phyloP scores from a whole-genome alignment of 2,113 vertebrate genomes.

The Chinchilla lanigera region DNA sequence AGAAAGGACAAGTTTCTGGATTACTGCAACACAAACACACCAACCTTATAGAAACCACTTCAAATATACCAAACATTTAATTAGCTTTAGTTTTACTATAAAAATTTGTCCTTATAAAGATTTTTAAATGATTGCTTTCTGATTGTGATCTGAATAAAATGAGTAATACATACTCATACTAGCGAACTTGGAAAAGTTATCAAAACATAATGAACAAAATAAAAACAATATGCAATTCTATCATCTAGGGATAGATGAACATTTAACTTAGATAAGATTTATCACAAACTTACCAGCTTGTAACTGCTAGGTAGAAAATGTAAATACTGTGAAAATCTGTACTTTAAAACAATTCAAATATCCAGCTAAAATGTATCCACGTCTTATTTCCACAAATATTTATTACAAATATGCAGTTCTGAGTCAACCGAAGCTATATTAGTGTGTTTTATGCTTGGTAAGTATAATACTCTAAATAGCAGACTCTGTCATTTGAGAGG shows the following conservation, averaged over 20 bases:
- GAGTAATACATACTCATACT: neutral
- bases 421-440: constrained; percentile 76
- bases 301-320: neutral
- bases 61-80: constrained; percentile 24
- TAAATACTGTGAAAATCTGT: neutral
- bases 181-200: neutral
- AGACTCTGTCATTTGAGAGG: neutral
- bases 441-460: constrained; percentile 57
- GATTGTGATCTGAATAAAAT: neutral
- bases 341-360: constrained; percentile 16
- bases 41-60: neutral
- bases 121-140: constrained; percentile 35
- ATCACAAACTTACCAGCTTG: neutral
- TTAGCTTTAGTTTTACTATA: constrained; percentile 43
- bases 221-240: neutral
- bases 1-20: neutral
- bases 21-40: neutral
- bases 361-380: neutral
- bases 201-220: constrained; percentile 31
- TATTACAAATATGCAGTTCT: constrained; percentile 45
- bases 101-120: neutral
- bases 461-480: constrained; percentile 11
- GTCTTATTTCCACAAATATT: constrained; percentile 68
- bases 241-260: neutral
- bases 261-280: constrained; percentile 22